Evolutionary conservation across 2,797 vertebrate genomes (phyloP).

Genomic region (Falco naumanni): DNA sequence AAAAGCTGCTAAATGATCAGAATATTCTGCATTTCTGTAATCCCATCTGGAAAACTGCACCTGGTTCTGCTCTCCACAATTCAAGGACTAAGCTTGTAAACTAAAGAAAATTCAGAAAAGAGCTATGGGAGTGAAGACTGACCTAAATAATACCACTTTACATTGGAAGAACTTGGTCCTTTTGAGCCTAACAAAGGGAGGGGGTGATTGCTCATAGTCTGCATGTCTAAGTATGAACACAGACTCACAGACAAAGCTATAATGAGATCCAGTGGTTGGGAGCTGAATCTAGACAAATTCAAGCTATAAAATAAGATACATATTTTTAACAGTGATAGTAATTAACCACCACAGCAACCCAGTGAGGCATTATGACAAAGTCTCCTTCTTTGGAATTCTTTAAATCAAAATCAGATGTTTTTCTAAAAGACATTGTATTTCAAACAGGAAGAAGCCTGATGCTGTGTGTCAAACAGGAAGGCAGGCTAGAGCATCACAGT

Average conservation of each 20-base stretch:
- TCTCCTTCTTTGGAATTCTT: not conserved
- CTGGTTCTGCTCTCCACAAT: not conserved
- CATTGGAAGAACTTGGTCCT: not conserved
- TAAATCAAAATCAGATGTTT: conserved; percentile 48
- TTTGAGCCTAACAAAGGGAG: not conserved
- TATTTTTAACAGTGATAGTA: conserved; percentile 33
- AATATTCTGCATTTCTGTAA: not conserved
- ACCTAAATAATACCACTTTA: not conserved
- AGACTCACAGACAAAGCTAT: not conserved
- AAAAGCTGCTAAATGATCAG: not conserved
- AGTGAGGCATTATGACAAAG: not conserved
- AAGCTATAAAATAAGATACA: conserved; percentile 32
- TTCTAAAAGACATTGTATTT: not conserved
- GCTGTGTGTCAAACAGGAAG: not conserved
- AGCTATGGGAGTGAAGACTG: not conserved
- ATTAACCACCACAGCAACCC: conserved; percentile 45
- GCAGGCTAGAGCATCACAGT: not conserved
- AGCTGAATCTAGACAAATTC: conserved; percentile 39
- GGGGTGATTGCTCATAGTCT: not conserved
- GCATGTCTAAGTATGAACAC: not conserved
- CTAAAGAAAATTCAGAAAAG: not conserved
- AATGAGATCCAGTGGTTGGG: conserved; percentile 51
- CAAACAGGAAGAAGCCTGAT: conserved; percentile 6
- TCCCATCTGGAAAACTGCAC: not conserved
- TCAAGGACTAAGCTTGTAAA: not conserved